Percentiles rank a stretch among this genome's conserved stretches.
Evolutionary conservation across 1,140 invertebrate genomes (phyloP).

Genomic region (Stratiolaelaps scimitus): DNA sequence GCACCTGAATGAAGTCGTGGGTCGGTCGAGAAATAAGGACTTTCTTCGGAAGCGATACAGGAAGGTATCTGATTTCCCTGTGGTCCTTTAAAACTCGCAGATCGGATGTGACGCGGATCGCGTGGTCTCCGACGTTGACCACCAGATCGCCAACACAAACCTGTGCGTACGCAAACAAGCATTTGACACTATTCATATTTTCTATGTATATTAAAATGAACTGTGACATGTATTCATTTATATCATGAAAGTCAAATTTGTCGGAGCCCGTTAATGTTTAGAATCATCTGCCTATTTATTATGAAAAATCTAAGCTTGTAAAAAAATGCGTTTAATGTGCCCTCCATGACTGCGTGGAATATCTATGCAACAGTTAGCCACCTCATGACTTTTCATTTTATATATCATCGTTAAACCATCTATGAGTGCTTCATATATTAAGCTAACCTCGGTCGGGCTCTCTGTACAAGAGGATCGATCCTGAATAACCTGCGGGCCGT

Average conservation of each 20-base stretch:
- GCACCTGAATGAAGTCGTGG: conserved; percentile 5
- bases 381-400: no score
- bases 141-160: conserved; percentile 14
- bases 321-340: no score
- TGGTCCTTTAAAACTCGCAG: background rate
- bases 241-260: no score
- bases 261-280: no score
- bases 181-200: no score
- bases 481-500: conserved; percentile 9
- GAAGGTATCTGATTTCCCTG: background rate
- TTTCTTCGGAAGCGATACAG: background rate
- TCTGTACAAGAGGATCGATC: background rate
- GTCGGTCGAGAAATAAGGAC: background rate
- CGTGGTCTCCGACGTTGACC: background rate
- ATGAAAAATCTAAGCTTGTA: no score
- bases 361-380: no score
- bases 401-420: no score
- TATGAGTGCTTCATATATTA: background rate
- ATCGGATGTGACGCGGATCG: background rate
- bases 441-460: background rate
- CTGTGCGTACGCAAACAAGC: background rate
- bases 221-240: no score
- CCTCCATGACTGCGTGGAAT: no score
- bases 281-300: no score
- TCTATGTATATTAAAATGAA: no score